Conservation (phyloP, 2,113 vertebrate genomes). For the Mixornis gularis region DNA sequence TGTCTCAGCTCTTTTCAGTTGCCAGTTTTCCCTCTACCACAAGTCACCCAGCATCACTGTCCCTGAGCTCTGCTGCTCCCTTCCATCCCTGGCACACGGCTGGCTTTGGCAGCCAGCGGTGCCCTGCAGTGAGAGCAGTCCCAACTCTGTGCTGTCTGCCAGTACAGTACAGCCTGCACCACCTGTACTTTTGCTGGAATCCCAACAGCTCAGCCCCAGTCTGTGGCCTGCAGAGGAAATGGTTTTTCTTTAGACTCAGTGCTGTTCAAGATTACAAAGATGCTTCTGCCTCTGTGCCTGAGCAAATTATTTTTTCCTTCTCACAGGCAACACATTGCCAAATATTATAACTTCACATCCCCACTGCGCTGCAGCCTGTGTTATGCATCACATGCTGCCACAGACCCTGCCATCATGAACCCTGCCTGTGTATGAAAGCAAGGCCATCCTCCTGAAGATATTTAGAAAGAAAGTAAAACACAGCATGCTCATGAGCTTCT, state of each 20-base stretch:
- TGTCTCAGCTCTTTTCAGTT: neutral
- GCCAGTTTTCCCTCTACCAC: neutral
- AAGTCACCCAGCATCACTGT: neutral
- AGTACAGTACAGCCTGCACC: neutral
- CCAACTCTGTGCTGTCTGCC: accelerated
- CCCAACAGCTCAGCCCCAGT: neutral
- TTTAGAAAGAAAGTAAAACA: neutral
- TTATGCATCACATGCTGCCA: neutral
- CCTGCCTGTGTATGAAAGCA: neutral
- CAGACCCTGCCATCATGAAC: neutral
- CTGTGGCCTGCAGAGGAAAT: neutral
- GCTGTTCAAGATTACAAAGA: neutral
- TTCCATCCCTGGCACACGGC: accelerated
- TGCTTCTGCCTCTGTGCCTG: neutral
- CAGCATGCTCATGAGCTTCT: neutral
- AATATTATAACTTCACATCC: neutral
- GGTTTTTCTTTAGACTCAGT: neutral
- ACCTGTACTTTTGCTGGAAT: neutral
- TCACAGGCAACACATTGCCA: neutral
- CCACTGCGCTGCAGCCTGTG: neutral
- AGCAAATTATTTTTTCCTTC: neutral
- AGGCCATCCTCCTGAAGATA: neutral
- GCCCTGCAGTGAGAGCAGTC: neutral
- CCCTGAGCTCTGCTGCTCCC: neutral
- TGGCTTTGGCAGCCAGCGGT: accelerated